Base-by-base conservation (phyloP, 1,140 invertebrate species). In the Protaetia brevitarsis region DNA sequence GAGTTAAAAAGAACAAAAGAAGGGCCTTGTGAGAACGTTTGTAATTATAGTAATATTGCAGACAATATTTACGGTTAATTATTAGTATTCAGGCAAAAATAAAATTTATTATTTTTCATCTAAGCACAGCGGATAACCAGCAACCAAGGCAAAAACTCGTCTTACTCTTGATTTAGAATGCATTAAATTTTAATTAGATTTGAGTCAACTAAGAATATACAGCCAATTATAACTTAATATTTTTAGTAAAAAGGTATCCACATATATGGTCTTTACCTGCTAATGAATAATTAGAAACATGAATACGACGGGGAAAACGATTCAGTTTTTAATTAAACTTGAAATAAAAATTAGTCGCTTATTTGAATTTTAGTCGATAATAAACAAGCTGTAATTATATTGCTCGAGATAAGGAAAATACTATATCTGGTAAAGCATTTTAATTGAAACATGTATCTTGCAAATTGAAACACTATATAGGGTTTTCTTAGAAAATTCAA, bases 71-170 rank as follows among this genome's bases (percentile, higher is more conserved):
- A 51, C 41, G 26, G 41, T 51, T 51, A 51, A 51, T 51, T 51
- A 23, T 51, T 23, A 23, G 16, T 51, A 51, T 51, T 51, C 41
- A 23, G 19, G 41, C 41, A 51, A 23, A 51, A 51, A 51, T 51
- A 51, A 51, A 51, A 51, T 51, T 51, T 51, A 51, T 51, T 51
- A 23, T 51, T 51, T 51, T 51, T 51, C 7, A 51, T 51, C 41
- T 51, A 10, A 8, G 41, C 19, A 41, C 37, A 16, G 41, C 19
- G 1, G 5, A 19, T 51, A 51, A 51, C 19, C 21, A 21, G 41
- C 41, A 19, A 26, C 21, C n/a, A 51, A 51, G 26, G 19, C 26
- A 51, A 51, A 51, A 51, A 23, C 41, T 51, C 21, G 7, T 51
- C 41, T 23, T 51, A 23, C 26, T 51, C 41, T 51, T 51, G 41